Percentiles rank a stretch among this genome's conserved stretches.
phyloP scores from a whole-genome alignment of 2,888 invertebrate species.

The Leuctra nigra region DNA sequence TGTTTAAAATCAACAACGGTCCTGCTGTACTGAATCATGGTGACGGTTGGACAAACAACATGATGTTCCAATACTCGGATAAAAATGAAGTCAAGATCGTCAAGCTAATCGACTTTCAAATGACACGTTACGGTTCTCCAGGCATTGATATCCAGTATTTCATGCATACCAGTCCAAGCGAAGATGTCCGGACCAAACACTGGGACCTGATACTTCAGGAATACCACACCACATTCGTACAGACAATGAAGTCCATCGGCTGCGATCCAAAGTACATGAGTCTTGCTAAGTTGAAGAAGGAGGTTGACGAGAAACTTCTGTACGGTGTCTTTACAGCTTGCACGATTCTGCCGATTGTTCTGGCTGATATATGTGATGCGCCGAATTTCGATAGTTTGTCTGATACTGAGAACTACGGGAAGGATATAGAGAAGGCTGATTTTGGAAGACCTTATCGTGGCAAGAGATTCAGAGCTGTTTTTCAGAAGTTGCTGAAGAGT shows the following conservation, averaged over 20 bases:
- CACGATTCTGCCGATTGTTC: slow-evolving; percentile 23
- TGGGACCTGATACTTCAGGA: slow-evolving; percentile 22
- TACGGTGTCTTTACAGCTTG: slow-evolving; percentile 25
- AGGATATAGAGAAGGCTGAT: too few species aligned
- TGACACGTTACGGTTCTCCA: slow-evolving; percentile 25
- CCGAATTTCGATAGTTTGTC: too few species aligned
- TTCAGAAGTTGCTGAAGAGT: too few species aligned
- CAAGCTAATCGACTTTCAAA: slow-evolving; percentile 28
- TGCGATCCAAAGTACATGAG: slow-evolving; percentile 10
- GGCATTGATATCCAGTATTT: slow-evolving; percentile 28
- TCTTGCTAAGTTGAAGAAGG: slow-evolving; percentile 25
- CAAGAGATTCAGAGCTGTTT: too few species aligned
- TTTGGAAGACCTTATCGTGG: too few species aligned
- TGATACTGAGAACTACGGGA: too few species aligned
- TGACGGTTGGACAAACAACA: slow-evolving; percentile 28
- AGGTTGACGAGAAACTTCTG: slow-evolving; percentile 24
- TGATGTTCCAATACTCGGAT: slow-evolving; percentile 20
- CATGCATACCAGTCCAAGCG: slow-evolving; percentile 22
- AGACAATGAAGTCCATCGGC: slow-evolving; percentile 10
- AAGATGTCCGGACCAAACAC: slow-evolving; percentile 17
- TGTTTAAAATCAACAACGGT: slow-evolving; percentile 1
- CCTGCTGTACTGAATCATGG: slow-evolving; percentile 27
- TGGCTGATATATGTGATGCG: slow-evolving; percentile 20
- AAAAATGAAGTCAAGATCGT: slow-evolving; percentile 15
- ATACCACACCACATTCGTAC: slow-evolving; percentile 22